Evolutionary conservation across 2,888 invertebrate genomes (phyloP), one percentile per base, ranked within the genome.

Genomic region (Lasioglossum figueresi): DNA sequence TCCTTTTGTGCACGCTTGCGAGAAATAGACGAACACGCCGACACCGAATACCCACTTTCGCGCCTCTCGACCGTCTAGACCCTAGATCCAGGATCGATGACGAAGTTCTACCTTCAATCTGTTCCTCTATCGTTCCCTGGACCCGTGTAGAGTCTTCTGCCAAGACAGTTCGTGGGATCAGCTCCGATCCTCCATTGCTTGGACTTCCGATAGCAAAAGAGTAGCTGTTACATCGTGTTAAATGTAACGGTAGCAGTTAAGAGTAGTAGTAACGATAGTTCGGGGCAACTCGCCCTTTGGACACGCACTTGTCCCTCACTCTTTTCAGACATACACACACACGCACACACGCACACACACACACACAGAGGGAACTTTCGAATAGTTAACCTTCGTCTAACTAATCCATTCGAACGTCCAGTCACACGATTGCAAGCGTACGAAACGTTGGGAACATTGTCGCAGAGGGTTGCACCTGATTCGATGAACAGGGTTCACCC

Each of bases 191-290:
- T 34, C 52, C n/a, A 68, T 63, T 48, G 70, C 74, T 56, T 56
- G 79, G 79, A 70, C 81, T 84, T 75, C 77, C 87, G 87, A 81
- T 80, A 87, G 81, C 82, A 78, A 56, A 81, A 81, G 79, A 86
- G 74, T 79, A 81, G 70, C 81, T 68, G 48, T 85, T 87, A 86
- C 82, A 80, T 68, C 52, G 86, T 81, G 82, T 77, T 87, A 83
- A 83, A 80, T n/a, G 73, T 87, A 87, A 82, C 82, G 73, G 74
- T 80, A 87, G 82, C 68, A 43, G 76, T 88, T 68, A 84, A 68
- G 84, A 87, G 71, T 84, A 87, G 66, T 87, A 87, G 88, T 88
- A 88, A 84, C 82, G 79, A 77, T 86, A 88, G 88, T 88, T 77
- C 63, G 79, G 52, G 63, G 70, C 82, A 63, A 52, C 63, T n/a